phyloP scores from a whole-genome alignment of 2,113 vertebrate genomes.

The Thamnophis sirtalis region DNA sequence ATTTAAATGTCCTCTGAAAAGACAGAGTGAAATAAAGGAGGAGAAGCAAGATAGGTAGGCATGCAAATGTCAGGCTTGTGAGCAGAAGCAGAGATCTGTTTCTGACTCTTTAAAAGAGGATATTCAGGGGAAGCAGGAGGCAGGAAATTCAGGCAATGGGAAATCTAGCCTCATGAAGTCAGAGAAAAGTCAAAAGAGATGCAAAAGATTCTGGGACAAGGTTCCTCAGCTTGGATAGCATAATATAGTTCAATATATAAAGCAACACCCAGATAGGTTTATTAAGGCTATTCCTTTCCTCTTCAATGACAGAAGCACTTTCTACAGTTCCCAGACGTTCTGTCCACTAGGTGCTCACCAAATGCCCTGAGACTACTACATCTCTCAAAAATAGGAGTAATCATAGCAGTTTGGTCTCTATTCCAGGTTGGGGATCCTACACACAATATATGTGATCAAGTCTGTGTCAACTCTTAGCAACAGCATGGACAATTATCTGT shows the following conservation, averaged over 20 bases:
- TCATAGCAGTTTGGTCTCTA: neutral
- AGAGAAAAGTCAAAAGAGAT: neutral
- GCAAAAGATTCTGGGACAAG: neutral
- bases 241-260: neutral
- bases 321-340: neutral
- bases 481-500: neutral
- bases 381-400: neutral
- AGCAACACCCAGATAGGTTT: neutral
- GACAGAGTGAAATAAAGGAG: neutral
- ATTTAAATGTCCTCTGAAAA: neutral
- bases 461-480: neutral
- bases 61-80: neutral
- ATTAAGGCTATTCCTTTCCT: neutral
- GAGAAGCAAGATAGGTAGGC: neutral
- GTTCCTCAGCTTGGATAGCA: neutral
- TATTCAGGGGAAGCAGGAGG: neutral
- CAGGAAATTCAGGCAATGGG: neutral
- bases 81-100: neutral
- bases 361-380: neutral
- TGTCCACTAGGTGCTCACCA: neutral
- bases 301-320: neutral
- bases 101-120: neutral
- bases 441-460: neutral
- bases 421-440: neutral
- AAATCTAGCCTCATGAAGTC: neutral